phyloP scores from a whole-genome alignment of 2,113 vertebrate genomes.

The Salminus brasiliensis region DNA sequence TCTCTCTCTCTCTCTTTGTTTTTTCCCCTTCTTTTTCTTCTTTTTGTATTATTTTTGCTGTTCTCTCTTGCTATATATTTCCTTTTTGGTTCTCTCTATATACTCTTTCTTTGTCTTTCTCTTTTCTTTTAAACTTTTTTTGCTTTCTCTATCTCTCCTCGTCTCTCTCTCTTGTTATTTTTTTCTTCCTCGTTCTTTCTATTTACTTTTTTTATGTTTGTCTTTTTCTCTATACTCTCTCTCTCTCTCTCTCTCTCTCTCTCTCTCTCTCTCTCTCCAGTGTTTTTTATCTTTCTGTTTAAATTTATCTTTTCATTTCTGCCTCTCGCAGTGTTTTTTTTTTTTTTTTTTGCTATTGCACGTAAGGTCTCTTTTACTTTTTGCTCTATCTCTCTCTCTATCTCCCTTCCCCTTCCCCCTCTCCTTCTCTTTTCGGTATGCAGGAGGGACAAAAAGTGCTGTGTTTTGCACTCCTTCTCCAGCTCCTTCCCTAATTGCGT shows the following conservation, averaged over 20 bases:
- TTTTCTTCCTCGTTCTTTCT: too few relatives aligned
- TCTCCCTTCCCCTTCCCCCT: not conserved
- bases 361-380: not conserved
- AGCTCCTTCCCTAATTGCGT: slow-evolving; percentile 13
- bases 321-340: too few relatives aligned
- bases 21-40: too few relatives aligned
- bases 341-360: too few relatives aligned
- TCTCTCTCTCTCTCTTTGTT: too few relatives aligned
- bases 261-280: not conserved
- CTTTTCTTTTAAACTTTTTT: too few relatives aligned
- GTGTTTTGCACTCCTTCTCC: slow-evolving; percentile 15
- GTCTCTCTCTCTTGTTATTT: not conserved
- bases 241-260: too few relatives aligned
- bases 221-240: too few relatives aligned
- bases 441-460: slow-evolving; percentile 2
- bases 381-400: not conserved
- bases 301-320: too few relatives aligned
- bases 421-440: not conserved
- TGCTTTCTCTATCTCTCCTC: not conserved
- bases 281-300: not conserved
- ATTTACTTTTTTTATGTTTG: too few relatives aligned
- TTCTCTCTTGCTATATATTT: too few relatives aligned
- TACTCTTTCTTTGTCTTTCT: not conserved
- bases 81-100: not conserved
- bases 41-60: too few relatives aligned